These are phyloP conservation scores for Uloborus plumipes DNA, from an alignment of 2,888 invertebrate species.

Conservation along the genomic window DNA sequence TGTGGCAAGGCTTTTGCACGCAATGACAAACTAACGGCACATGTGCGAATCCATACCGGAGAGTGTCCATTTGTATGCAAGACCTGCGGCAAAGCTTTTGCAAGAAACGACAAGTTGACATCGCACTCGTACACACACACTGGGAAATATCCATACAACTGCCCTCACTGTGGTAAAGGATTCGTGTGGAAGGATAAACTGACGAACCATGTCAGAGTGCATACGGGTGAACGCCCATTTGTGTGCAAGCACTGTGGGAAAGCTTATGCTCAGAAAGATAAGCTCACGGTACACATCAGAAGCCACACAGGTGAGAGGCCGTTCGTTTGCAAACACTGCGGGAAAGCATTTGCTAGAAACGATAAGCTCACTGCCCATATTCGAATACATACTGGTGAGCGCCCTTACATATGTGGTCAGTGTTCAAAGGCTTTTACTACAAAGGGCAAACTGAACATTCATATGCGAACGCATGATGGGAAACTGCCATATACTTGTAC, in stretches of 20 bases:
- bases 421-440: slow-evolving; percentile 53
- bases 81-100: slow-evolving; percentile 58
- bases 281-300: slow-evolving; percentile 50
- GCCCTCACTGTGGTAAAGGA: slow-evolving; percentile 59
- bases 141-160: slow-evolving; percentile 57
- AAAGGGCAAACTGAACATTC: slow-evolving; percentile 55
- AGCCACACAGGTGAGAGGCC: slow-evolving; percentile 58
- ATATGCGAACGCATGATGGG: slow-evolving; percentile 48
- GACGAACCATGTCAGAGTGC: slow-evolving; percentile 52
- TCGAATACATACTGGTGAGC: slow-evolving; percentile 54
- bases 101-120: slow-evolving; percentile 56
- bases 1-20: slow-evolving; percentile 60
- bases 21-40: slow-evolving; percentile 56
- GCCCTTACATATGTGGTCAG: slow-evolving; percentile 49
- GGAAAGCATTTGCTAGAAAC: slow-evolving; percentile 57
- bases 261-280: slow-evolving; percentile 55
- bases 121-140: slow-evolving; percentile 53
- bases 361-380: slow-evolving; percentile 56
- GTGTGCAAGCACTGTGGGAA: slow-evolving; percentile 55
- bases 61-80: slow-evolving; percentile 56
- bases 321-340: slow-evolving; percentile 60
- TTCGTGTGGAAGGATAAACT: slow-evolving; percentile 60
- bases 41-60: slow-evolving; percentile 51
- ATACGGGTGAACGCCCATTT: slow-evolving; percentile 55
- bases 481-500: slow-evolving; percentile 51